Evolutionary conservation across 2,113 vertebrate genomes (phyloP).

Genomic region (Stigmatopora argus): DNA sequence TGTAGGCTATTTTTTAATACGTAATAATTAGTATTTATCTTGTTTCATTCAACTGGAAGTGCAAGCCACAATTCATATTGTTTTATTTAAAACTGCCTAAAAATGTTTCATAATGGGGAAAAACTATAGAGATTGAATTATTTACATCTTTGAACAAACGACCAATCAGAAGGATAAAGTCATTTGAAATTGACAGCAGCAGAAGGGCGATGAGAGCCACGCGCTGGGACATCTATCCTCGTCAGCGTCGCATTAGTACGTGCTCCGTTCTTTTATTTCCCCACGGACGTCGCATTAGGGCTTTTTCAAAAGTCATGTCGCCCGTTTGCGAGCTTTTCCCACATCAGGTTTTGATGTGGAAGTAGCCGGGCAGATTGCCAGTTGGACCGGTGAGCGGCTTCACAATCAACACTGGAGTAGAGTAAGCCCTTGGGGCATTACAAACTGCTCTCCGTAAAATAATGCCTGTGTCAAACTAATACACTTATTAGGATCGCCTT

Average conservation of each 20-base stretch:
- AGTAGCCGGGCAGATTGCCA: slow-evolving; percentile 40
- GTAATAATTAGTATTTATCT: no score
- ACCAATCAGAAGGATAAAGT: no score
- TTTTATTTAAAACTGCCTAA: no score
- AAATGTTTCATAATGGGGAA: no score
- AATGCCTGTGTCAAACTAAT: slow-evolving; percentile 34
- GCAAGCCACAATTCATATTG: no score
- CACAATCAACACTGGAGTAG: slow-evolving; percentile 24
- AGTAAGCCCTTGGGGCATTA: slow-evolving; percentile 37
- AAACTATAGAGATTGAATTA: no score
- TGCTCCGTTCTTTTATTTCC: neutral
- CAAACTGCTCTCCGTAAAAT: slow-evolving; percentile 32
- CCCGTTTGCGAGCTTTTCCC: slow-evolving; percentile 31
- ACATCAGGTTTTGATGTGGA: slow-evolving; percentile 31
- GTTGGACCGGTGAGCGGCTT: slow-evolving; percentile 25
- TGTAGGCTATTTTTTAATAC: no score
- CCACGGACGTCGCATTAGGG: neutral
- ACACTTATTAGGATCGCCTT: slow-evolving; percentile 52
- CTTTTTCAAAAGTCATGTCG: slow-evolving; percentile 21
- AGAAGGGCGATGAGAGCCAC: no score
- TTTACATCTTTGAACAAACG: no score
- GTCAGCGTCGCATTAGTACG: neutral
- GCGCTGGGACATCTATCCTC: no score
- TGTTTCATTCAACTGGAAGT: no score
- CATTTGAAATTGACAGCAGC: no score